These are phyloP conservation scores for Phaethornis superciliosus DNA, from an alignment of 2,113 vertebrate genomes.

Conservation along the genomic window DNA sequence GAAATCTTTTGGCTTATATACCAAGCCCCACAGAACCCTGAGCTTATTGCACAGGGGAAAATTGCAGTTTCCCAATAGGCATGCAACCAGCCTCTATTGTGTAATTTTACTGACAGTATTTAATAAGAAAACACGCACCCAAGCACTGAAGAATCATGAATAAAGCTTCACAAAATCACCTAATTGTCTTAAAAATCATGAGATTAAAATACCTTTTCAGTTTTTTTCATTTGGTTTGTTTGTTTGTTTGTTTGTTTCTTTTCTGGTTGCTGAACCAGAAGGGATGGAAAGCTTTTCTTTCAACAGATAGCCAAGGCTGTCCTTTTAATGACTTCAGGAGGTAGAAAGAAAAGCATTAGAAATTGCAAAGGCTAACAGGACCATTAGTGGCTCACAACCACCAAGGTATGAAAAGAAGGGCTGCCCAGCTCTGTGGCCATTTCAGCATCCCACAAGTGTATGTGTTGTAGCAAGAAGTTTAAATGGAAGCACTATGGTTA, in stretches of 20 bases:
- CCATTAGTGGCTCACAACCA: neutral
- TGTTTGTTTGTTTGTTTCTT: neutral
- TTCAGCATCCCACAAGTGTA: neutral
- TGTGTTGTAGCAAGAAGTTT: neutral
- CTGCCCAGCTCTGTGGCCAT: neutral
- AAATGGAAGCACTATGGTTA: neutral
- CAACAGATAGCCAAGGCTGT: neutral
- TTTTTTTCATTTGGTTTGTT: no score
- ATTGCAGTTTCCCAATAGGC: slow-evolving; percentile 3
- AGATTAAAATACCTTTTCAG: neutral
- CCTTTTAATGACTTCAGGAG: neutral
- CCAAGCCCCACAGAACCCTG: neutral
- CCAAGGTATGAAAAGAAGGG: neutral
- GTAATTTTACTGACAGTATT: neutral
- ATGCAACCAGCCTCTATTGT: neutral
- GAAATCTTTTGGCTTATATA: slow-evolving; percentile 51
- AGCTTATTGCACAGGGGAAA: neutral
- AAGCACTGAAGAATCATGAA: neutral
- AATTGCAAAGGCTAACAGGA: neutral
- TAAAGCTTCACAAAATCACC: neutral
- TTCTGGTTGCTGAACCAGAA: neutral
- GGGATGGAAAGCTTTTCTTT: neutral
- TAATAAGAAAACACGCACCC: neutral
- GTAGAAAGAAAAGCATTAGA: neutral
- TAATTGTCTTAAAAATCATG: neutral